Base-by-base conservation (phyloP, 2,888 invertebrate genomes). In the Drosophila borealis region DNA sequence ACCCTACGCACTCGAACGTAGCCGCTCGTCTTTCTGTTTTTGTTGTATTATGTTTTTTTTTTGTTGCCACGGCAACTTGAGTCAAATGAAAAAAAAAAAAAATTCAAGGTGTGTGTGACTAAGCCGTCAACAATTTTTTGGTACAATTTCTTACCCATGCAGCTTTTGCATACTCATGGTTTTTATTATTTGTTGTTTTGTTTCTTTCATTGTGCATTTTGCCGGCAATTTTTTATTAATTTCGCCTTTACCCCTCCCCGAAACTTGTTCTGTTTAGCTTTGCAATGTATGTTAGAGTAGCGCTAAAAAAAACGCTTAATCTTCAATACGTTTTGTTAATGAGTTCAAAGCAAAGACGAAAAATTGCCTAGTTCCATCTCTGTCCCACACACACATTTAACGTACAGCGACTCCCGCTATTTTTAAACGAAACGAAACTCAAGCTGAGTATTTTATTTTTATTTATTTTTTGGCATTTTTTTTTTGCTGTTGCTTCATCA, bases 41-140 rank as follows among this genome's bases (percentile, higher is more conserved):
- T 60, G 34, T 74, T 78, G 59, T 39, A 36, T 10, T 50, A 37
- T 59, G 49, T 14, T 42, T 36, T 39, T 17, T 48, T 78, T 62
- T 54, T 45, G 89, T 86, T 88, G 86, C 81, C 84, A 88, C 69
- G 79, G 81, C 78, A 75, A 89, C 71, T 61, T 44, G 34, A 80
- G 64, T 61, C 63, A 60, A 66, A 63, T 69, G 50, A 54, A 41
- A 68, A 41, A 39, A 56, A 37, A 50, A 65, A 51, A 54, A 61
- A 51, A 66, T 82, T 86, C 78, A 89, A 89, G 90, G 89, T 89
- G 87, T 89, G 83, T 80, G 87, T 87, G 87, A 87, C 87, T 89
- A 83, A 87, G 90, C 78, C 70, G 70, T 65, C 53, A 80, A 72
- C 48, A 70, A 89, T 85, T 74, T 86, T 66, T 79, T 73, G 63